phyloP scores from a whole-genome alignment of 2,113 vertebrate genomes.

The Eleginops maclovinus region DNA sequence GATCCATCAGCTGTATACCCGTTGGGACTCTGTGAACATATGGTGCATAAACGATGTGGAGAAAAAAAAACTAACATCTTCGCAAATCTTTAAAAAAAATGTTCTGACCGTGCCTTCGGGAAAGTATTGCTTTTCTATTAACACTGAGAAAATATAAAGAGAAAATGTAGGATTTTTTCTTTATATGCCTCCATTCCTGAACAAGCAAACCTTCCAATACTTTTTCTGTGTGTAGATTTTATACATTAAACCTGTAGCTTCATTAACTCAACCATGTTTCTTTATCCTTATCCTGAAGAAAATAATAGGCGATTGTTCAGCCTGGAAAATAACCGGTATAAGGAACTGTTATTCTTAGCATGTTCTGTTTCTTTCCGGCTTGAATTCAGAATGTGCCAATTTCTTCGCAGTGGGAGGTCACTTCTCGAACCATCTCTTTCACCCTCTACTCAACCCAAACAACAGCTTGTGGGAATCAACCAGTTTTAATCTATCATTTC shows the following conservation, averaged over 20 bases:
- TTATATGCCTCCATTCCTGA: constrained; percentile 11
- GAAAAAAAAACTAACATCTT: constrained; percentile 31
- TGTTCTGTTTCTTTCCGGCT: not conserved
- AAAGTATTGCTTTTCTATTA: constrained; percentile 23
- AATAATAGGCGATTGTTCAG: not conserved
- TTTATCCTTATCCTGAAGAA: not conserved
- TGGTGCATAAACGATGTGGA: constrained; percentile 50
- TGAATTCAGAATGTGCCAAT: not conserved
- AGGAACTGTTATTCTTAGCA: not conserved
- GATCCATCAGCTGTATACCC: constrained; percentile 42
- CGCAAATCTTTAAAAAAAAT: constrained; percentile 27
- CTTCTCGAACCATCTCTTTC: constrained; percentile 25
- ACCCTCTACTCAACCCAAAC: constrained; percentile 40
- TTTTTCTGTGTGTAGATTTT: constrained; percentile 4
- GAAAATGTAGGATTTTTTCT: not conserved
- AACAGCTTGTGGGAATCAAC: constrained; percentile 43
- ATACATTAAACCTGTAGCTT: not conserved
- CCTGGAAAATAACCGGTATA: not conserved
- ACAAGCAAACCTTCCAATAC: not conserved
- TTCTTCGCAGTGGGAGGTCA: constrained; percentile 25
- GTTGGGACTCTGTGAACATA: constrained; percentile 52
- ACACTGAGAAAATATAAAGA: constrained; percentile 18
- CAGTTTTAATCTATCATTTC: constrained; percentile 50
- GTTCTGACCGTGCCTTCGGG: constrained; percentile 30
- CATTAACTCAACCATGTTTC: not conserved